Percentiles rank a stretch among this genome's conserved stretches.
These are phyloP conservation scores for Campylomormyrus numenius DNA, from an alignment of 2,113 vertebrate genomes.

Conservation along the genomic window DNA sequence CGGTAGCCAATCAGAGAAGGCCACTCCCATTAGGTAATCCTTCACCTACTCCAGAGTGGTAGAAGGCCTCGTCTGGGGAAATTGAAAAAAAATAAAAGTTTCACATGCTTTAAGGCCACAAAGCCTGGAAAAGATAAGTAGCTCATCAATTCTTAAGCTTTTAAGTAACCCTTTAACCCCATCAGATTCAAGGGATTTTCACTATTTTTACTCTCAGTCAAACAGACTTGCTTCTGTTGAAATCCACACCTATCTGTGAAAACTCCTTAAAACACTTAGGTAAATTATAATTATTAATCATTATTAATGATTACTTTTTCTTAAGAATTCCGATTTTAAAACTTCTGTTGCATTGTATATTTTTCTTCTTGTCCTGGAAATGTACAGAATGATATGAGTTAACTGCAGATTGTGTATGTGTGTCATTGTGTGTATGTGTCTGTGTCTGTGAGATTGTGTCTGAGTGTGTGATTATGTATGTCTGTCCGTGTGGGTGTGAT, in stretches of 20 bases:
- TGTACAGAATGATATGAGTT: background rate
- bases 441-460: background rate
- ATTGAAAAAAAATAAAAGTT: background rate
- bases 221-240: background rate
- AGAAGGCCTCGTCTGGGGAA: background rate
- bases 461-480: background rate
- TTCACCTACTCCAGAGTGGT: background rate
- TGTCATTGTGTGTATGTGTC: background rate
- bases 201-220: background rate
- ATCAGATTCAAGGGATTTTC: slow-evolving; percentile 7
- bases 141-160: slow-evolving; percentile 6
- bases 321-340: background rate
- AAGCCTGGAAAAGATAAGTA: slow-evolving; percentile 4
- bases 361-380: background rate
- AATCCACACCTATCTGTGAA: background rate
- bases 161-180: slow-evolving; percentile 9
- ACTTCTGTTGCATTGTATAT: background rate
- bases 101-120: slow-evolving; percentile 1
- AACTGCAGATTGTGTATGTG: background rate
- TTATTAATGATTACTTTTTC: background rate
- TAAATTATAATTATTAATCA: background rate
- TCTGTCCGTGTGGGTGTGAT: no score
- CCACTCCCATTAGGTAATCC: slow-evolving; percentile 1
- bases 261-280: background rate
- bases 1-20: background rate